Evolutionary conservation across 2,113 vertebrate species (phyloP), one percentile per base, ranked within the genome.

Genomic region (Dipodomys stephensi): DNA sequence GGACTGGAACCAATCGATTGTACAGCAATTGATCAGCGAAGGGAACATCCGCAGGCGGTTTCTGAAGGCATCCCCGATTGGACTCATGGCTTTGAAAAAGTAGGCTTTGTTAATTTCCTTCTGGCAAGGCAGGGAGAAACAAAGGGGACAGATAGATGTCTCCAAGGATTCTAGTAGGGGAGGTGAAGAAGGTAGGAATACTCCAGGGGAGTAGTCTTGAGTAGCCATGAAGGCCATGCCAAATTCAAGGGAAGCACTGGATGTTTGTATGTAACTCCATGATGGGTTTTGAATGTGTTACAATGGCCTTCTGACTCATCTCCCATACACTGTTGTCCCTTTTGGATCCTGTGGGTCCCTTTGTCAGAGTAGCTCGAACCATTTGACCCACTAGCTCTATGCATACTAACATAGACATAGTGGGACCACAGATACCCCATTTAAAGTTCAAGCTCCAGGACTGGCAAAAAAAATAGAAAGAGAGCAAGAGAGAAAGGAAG

Each of bases 11-110:
- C 99, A 99, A 87, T 99, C 99, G 85, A 99, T 99, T 32, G 99
- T 99, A 94, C 99, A 99, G 97, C 99, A 99, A 96, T 99, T 99
- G 97, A 99, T 99, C 57, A 99, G 97, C 0, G 99, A 99, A 10
- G 99, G 99, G 94, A 99, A 99, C 99, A 99, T 99, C 49, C 99
- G 97, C 11, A 99, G 97, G 32, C 98, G 99, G 97, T 99, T 99
- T 93, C 99, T 98, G 97, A 99, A 99, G n/a, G 98, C 97, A 12
- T 99, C 99, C 35, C 99, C 99, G n/a, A 99, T 98, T 20, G 99
- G 99, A 96, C 99, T 99, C 99, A 99, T 99, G 64, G 99, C 99
- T 99, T 94, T 28, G 65, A 74, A 96, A 57, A 81, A 96, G 44
- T 12, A 86, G 90, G 60, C 39, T 72, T 78, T 35, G 62, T 96